phyloP scores from a whole-genome alignment of 53 echinoderm and acorn worm genomes.

The Antedon mediterranea region DNA sequence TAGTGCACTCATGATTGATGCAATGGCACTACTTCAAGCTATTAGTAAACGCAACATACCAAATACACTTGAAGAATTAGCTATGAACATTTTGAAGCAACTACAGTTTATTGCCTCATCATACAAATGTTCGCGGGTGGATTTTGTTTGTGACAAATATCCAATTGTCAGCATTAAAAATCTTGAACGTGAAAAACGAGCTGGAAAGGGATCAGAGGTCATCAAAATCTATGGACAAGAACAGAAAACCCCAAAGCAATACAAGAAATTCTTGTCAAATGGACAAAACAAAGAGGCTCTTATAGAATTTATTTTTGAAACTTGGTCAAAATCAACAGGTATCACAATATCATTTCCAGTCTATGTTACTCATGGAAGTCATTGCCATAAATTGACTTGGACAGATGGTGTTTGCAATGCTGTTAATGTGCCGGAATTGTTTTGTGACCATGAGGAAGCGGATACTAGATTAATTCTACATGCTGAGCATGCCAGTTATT shows the following conservation, averaged over 20 bases:
- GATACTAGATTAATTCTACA: constrained; percentile 1
- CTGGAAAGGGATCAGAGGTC: not conserved
- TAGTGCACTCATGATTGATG: not conserved
- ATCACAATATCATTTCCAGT: no score
- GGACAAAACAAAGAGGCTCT: no score
- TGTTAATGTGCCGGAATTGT: no score
- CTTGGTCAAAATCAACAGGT: no score
- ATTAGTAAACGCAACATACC: not conserved
- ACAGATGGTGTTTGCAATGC: no score
- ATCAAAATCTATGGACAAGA: not conserved
- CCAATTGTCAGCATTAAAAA: not conserved
- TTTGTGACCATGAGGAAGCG: constrained; percentile 11
- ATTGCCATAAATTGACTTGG: no score
- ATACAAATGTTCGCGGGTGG: not conserved
- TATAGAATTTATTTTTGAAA: no score
- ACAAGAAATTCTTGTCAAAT: not conserved
- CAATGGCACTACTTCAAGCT: not conserved
- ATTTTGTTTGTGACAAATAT: not conserved
- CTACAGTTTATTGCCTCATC: not conserved
- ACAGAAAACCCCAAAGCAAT: not conserved
- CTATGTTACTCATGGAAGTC: no score
- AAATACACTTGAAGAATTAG: not conserved
- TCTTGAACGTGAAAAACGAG: not conserved
- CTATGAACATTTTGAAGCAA: not conserved
- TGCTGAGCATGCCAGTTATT: constrained; percentile 5